Evolutionary conservation across 2,113 vertebrate species (phyloP).

Genomic region (Haemorhous mexicanus): DNA sequence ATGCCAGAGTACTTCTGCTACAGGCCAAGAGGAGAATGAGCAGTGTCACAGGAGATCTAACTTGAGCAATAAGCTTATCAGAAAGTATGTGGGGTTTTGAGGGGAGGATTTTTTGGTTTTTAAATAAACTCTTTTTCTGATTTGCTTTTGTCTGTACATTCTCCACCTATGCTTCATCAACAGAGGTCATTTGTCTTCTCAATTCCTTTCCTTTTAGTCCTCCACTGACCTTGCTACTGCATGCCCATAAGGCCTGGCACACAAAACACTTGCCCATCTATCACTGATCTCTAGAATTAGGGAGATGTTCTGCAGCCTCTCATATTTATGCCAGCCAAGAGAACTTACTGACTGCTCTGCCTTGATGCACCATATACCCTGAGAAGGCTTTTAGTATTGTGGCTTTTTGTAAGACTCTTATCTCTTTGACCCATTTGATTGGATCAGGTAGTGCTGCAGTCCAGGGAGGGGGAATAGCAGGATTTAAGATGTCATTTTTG

Average conservation of each 20-base stretch:
- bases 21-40: not conserved
- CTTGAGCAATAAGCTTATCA: not conserved
- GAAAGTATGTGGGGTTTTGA: not conserved
- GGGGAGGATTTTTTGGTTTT: not conserved
- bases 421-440: not conserved
- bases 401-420: not conserved
- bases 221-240: not conserved
- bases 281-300: not conserved
- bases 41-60: not conserved
- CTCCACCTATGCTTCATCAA: not conserved
- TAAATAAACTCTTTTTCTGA: slow-evolving; percentile 39
- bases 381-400: not conserved
- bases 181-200: not conserved
- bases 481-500: not conserved
- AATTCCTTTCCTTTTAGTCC: not conserved
- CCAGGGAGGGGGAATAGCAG: not conserved
- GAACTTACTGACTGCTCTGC: not conserved
- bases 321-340: not conserved
- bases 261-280: not conserved
- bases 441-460: not conserved
- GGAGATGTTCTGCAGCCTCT: not conserved
- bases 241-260: not conserved
- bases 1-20: not conserved
- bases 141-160: not conserved
- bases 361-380: not conserved